A percentile compares a stretch with the other conserved stretches of the same genome.
Evolutionary conservation across 37 sponge, comb jelly and placozoan genomes (phyloP).

Genomic region (Hormiphora californensis): DNA sequence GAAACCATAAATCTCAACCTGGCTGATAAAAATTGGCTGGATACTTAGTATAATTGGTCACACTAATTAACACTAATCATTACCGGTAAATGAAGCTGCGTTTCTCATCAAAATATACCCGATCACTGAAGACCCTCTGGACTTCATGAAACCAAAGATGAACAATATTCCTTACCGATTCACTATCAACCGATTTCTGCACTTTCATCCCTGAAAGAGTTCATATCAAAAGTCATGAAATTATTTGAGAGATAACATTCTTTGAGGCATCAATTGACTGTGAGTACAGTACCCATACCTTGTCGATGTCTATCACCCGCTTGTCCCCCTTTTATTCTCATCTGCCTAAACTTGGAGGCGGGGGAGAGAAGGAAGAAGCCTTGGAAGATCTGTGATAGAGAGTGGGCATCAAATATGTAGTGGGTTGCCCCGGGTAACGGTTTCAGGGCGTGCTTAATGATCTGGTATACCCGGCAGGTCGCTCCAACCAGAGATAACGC

Average conservation of each 20-base stretch:
- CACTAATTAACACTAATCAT: no score
- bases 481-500: slow-evolving; percentile 9
- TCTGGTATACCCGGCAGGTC: not conserved
- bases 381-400: slow-evolving; percentile 37
- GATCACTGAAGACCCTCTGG: slow-evolving; percentile 28
- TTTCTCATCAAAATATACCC: not conserved
- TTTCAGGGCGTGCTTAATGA: not conserved
- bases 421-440: slow-evolving; percentile 29
- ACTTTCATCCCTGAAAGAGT: no score
- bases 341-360: slow-evolving; percentile 29
- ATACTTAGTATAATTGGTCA: no score
- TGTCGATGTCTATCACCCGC: not conserved
- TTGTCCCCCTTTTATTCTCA: slow-evolving; percentile 6
- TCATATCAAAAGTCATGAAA: no score
- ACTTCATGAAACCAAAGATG: slow-evolving; percentile 45
- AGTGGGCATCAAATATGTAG: slow-evolving; percentile 42
- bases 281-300: no score
- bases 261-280: no score
- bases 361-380: slow-evolving; percentile 47
- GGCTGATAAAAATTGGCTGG: no score
- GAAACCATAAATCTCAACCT: no score
- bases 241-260: no score
- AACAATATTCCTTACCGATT: not conserved
- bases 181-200: not conserved
- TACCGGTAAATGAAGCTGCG: slow-evolving; percentile 19